These are phyloP conservation scores for Sebastes nivosus DNA, from an alignment of 2,797 vertebrate genomes.

Conservation along the genomic window DNA sequence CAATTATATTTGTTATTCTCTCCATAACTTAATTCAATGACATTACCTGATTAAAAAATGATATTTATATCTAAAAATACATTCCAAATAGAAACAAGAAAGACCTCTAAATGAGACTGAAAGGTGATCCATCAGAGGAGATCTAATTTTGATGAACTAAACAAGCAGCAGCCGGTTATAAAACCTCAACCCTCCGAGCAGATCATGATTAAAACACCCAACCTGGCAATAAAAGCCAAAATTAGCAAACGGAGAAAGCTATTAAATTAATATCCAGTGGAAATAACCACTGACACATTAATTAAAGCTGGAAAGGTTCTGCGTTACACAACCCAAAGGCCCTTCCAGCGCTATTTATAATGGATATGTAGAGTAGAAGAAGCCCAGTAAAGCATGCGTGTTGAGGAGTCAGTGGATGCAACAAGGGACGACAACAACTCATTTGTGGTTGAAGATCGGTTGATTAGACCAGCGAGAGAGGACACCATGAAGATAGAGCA, in stretches of 20 bases:
- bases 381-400: not conserved
- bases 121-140: not conserved
- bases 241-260: constrained; percentile 11
- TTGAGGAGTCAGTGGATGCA: not conserved
- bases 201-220: not conserved
- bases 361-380: not conserved
- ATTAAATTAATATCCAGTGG: constrained; percentile 1
- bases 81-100: not conserved
- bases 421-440: not conserved
- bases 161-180: constrained; percentile 20
- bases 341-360: not conserved
- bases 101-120: not conserved
- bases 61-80: not conserved
- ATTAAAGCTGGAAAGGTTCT: not conserved
- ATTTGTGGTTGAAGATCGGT: constrained; percentile 1
- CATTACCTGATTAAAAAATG: not conserved
- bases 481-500: constrained; percentile 24
- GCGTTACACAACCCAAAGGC: not conserved
- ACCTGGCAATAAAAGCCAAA: not conserved
- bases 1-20: not conserved
- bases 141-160: not conserved
- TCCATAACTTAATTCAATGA: not conserved
- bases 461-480: constrained; percentile 3
- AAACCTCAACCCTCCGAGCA: not conserved
- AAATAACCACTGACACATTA: not conserved